phyloP scores from a whole-genome alignment of 2,888 invertebrate species.

The Ligdia adustata region DNA sequence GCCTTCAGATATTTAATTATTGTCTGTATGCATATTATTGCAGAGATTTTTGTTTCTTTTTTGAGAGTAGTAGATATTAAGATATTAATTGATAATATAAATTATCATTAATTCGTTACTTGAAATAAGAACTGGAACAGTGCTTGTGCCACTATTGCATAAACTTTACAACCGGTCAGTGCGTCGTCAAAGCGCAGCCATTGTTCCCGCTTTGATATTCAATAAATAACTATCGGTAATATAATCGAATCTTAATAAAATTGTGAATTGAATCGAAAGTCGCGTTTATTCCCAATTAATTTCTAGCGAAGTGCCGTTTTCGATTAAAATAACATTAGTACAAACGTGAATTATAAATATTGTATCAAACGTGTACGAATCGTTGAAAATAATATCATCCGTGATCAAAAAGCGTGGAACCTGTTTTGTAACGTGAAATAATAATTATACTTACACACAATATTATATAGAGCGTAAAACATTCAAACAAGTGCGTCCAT shows the following conservation, averaged over 20 bases:
- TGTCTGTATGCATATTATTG: too few species aligned
- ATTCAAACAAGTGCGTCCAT: constrained; percentile 47
- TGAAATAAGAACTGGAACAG: constrained; percentile 4
- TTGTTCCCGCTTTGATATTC: constrained; percentile 49
- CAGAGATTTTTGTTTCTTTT: too few species aligned
- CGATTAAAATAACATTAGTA: too few species aligned
- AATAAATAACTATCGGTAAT: constrained; percentile 33
- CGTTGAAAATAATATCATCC: constrained; percentile 44
- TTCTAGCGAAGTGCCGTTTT: too few species aligned
- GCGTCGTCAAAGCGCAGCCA: constrained; percentile 35
- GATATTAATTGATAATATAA: too few species aligned
- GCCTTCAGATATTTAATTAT: too few species aligned
- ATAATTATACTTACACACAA: constrained; percentile 39
- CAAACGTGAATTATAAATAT: too few species aligned
- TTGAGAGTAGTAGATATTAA: too few species aligned
- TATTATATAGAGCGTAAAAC: constrained; percentile 65
- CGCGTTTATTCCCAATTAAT: too few species aligned
- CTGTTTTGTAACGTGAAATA: constrained; percentile 48
- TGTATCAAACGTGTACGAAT: too few species aligned
- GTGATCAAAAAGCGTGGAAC: constrained; percentile 62
- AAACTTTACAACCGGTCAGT: constrained; percentile 32
- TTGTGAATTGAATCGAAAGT: constrained; percentile 9
- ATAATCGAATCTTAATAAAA: constrained; percentile 6
- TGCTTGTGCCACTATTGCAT: constrained; percentile 5
- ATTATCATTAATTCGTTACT: too few species aligned